Evolutionary conservation across 2,797 vertebrate species (phyloP), one percentile per base, ranked within the genome.

Genomic region (Thalassophryne amazonica): DNA sequence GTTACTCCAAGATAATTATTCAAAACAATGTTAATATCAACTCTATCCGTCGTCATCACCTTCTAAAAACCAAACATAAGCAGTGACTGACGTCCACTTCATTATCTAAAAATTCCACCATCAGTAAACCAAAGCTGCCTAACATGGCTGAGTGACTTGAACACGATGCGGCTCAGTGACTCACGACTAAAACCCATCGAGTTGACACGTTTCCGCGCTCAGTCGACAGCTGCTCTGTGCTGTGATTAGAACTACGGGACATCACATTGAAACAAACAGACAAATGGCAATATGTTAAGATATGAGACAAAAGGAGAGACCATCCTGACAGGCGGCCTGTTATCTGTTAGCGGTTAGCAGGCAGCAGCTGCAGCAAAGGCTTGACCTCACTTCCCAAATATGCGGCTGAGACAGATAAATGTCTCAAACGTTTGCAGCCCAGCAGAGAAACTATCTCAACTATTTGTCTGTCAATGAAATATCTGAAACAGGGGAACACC

Each of bases 341-440:
- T 84, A 76, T 85, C 80, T 75, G 78, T 80, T 73, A 74, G 70
- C 54, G 51, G 75, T 76, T 31, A 67, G 69, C 60, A 77, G 61
- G 70, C 88, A 67, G 88, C 89, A 89, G 89, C 81, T 88, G 81
- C 64, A 58, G 45, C 11, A n/a, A 54, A 70, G 49, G 47, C 76
- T 85, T 86, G 86, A 91, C 88, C 82, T 92, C 89, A 91, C 76
- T 73, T 62, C 64, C 73, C 68, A 90, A 80, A 75, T 88, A 92
- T 91, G 88, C 65, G 54, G 72, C 70, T 53, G 71, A 87, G 80
- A 72, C 81, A 77, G 80, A 87, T 84, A 81, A 36, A 86, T 86
- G 78, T 72, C 69, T 70, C 41, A 51, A 70, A 67, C 21, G 12
- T 45, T 69, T 14, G 25, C 40, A 66, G 35, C 42, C 58, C 43